Conservation (phyloP, 2,113 vertebrate species). For the Tinamus guttatus region DNA sequence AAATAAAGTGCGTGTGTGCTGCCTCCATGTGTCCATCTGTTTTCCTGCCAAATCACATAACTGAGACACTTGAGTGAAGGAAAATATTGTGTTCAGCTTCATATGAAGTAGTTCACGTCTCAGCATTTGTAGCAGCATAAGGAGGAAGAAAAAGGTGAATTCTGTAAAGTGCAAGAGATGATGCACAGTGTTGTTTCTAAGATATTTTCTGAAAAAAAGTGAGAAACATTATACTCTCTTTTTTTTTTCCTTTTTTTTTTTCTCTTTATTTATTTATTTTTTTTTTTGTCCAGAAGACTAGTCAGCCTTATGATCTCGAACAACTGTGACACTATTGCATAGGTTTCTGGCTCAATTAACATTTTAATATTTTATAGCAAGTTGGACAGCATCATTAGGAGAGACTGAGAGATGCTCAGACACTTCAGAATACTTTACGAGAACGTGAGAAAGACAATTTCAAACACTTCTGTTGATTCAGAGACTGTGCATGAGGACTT, state of each 20-base stretch:
- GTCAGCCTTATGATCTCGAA: conserved; percentile 23
- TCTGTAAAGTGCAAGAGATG: not conserved
- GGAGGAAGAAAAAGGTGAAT: not conserved
- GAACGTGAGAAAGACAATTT: not conserved
- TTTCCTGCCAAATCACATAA: not conserved
- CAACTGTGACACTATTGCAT: not conserved
- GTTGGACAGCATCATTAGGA: conserved; percentile 32
- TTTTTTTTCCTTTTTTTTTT: conserved; percentile 23
- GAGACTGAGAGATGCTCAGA: not conserved
- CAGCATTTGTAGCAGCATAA: not conserved
- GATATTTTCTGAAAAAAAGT: not conserved
- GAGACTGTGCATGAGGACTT: not conserved
- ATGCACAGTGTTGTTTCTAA: not conserved
- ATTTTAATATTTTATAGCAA: conserved; percentile 56
- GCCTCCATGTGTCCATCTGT: not conserved
- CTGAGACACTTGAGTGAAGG: not conserved
- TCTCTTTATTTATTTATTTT: not conserved
- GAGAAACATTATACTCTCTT: not conserved
- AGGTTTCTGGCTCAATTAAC: conserved; percentile 34
- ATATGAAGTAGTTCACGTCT: not conserved
- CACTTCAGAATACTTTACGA: not conserved
- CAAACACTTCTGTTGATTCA: not conserved
- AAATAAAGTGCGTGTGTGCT: not conserved
- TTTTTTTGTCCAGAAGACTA: not conserved
- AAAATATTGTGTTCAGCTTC: not conserved